These are phyloP conservation scores for Drosophila sordidula DNA, from an alignment of 2,888 invertebrate genomes.

Conservation along the genomic window DNA sequence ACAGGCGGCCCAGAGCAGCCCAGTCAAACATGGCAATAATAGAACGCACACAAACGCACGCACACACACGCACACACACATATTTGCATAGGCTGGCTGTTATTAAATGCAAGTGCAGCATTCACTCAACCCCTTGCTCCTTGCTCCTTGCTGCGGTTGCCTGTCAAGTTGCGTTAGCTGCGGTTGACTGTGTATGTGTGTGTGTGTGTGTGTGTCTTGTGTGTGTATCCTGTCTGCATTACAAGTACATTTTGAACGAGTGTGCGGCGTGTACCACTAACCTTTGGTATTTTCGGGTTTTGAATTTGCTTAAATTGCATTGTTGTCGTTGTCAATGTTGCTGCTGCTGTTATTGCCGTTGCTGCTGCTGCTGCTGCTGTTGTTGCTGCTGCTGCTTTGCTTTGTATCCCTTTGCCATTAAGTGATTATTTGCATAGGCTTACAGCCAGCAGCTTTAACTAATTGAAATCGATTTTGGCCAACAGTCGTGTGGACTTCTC, in stretches of 20 bases:
- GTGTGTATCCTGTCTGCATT: slow-evolving; percentile 53
- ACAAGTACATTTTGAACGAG: slow-evolving; percentile 58
- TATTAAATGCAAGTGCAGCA: slow-evolving; percentile 73
- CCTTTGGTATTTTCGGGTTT: slow-evolving; percentile 69
- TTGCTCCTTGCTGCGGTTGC: slow-evolving; percentile 5
- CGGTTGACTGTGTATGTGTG: slow-evolving; percentile 5
- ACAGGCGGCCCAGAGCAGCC: slow-evolving; percentile 23
- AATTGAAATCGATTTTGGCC: slow-evolving; percentile 73
- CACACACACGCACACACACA: slow-evolving; percentile 5
- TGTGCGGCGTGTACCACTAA: slow-evolving; percentile 64
- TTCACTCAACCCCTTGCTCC: background rate
- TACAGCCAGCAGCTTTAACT: slow-evolving; percentile 60
- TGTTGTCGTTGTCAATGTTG: slow-evolving; percentile 59
- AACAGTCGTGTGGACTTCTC: slow-evolving; percentile 25
- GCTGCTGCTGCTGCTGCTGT: background rate
- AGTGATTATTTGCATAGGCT: slow-evolving; percentile 59
- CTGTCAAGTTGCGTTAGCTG: slow-evolving; percentile 24
- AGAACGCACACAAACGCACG: slow-evolving; percentile 16
- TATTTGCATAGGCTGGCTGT: slow-evolving; percentile 31
- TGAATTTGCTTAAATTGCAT: slow-evolving; percentile 75
- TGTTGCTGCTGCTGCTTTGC: background rate
- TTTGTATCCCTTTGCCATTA: slow-evolving; percentile 50
- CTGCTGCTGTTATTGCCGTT: slow-evolving; percentile 4
- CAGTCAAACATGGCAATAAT: slow-evolving; percentile 46
- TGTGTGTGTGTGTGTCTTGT: slow-evolving; percentile 16